Conservation (phyloP, 92 coral and sea anemone species). For the Epizoanthus fatuus region DNA sequence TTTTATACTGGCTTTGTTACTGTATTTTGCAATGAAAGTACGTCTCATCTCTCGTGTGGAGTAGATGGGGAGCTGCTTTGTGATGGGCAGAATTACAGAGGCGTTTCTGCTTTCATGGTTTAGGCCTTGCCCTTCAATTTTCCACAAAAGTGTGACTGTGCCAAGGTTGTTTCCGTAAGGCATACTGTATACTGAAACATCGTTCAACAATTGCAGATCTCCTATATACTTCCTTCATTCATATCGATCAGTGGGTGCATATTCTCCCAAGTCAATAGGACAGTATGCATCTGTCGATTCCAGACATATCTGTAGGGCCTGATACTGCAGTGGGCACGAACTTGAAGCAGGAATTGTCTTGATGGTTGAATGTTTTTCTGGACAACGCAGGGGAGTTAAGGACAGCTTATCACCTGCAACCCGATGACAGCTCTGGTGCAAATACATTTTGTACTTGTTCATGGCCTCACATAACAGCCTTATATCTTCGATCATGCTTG, state of each 20-base stretch:
- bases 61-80: background rate
- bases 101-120: slow-evolving; percentile 1
- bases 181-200: slow-evolving; percentile 7
- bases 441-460: slow-evolving; percentile 10
- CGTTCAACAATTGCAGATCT: background rate
- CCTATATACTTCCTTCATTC: background rate
- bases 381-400: background rate
- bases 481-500: background rate
- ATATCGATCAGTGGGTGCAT: slow-evolving; percentile 4
- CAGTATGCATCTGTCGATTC: background rate
- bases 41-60: slow-evolving; percentile 2
- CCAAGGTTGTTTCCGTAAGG: slow-evolving; percentile 3
- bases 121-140: background rate
- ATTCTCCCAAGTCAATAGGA: background rate
- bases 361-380: slow-evolving; percentile 2
- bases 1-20: background rate
- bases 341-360: background rate
- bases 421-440: background rate
- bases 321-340: background rate
- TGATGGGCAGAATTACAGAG: background rate
- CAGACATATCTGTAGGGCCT: background rate
- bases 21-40: background rate
- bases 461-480: slow-evolving; percentile 1
- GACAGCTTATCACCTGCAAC: background rate
- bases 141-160: slow-evolving; percentile 1